Percentiles rank a stretch among this genome's conserved stretches.
These are phyloP conservation scores for Hydractinia echinata DNA, from an alignment of 30 jellyfish, hydroid and myxozoan species.

Conservation along the genomic window DNA sequence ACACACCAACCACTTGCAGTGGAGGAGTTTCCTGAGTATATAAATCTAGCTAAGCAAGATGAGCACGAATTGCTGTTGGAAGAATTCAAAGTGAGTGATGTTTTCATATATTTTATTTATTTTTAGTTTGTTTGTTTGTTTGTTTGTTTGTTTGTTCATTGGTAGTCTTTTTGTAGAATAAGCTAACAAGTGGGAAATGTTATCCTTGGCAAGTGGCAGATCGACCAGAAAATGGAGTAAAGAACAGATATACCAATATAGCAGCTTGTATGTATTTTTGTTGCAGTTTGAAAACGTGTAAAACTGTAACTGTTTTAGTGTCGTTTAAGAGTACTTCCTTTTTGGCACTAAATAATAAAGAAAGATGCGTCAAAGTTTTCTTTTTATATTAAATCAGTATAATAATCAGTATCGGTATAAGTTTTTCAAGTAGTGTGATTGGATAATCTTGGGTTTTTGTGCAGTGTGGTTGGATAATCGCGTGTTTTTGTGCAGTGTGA, in stretches of 20 bases:
- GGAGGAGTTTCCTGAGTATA: constrained; percentile 26
- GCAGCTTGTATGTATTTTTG: constrained; percentile 80
- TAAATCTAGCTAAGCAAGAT: constrained; percentile 16
- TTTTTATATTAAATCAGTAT: too few species aligned
- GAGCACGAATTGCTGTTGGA: constrained; percentile 19
- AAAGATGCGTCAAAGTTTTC: too few species aligned
- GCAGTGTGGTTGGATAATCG: too few species aligned
- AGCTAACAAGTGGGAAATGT: constrained; percentile 78
- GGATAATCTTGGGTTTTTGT: too few species aligned
- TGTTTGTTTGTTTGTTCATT: background rate
- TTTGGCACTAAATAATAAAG: too few species aligned
- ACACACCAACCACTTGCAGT: constrained; percentile 35
- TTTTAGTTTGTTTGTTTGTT: too few species aligned
- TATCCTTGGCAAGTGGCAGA: constrained; percentile 70
- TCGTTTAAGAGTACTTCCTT: too few species aligned
- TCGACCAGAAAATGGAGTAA: constrained; percentile 72
- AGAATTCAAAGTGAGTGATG: constrained; percentile 34
- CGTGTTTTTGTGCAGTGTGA: too few species aligned
- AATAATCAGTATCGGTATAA: too few species aligned
- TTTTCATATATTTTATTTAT: background rate
- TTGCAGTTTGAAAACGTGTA: too few species aligned
- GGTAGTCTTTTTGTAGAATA: constrained; percentile 1
- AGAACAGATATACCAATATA: constrained; percentile 78
- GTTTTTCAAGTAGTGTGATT: too few species aligned
- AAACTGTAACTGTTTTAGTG: background rate